Conservation (phyloP, 2,888 invertebrate genomes). For the Crepidodera aurea region DNA sequence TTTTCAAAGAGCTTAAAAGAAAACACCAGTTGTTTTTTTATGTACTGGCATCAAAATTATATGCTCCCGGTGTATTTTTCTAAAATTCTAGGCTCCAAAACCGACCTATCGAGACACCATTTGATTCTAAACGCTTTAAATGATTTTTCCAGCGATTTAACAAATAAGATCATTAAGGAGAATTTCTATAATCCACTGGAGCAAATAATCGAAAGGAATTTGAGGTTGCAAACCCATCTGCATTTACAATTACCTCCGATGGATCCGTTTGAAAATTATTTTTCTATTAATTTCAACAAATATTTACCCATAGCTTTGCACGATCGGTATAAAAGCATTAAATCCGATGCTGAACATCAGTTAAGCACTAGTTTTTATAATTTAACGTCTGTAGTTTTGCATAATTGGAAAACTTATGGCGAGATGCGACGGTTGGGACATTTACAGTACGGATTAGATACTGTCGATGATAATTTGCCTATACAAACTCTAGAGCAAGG, state of each 20-base stretch:
- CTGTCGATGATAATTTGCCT: slow-evolving; percentile 93
- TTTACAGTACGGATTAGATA: slow-evolving; percentile 80
- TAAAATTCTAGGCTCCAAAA: slow-evolving; percentile 72
- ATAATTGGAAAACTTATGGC: slow-evolving; percentile 97
- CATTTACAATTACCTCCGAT: slow-evolving; percentile 80
- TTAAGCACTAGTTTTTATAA: slow-evolving; percentile 96
- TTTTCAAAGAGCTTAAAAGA: slow-evolving; percentile 67
- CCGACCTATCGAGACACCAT: slow-evolving; percentile 71
- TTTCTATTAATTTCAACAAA: slow-evolving; percentile 54
- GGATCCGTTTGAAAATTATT: slow-evolving; percentile 57
- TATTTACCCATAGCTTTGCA: slow-evolving; percentile 54
- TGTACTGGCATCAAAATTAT: slow-evolving; percentile 81
- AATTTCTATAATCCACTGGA: slow-evolving; percentile 77
- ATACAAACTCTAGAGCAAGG: slow-evolving; percentile 98
- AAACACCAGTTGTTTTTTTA: slow-evolving; percentile 77
- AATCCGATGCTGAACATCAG: slow-evolving; percentile 80
- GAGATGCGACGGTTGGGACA: slow-evolving; percentile 94
- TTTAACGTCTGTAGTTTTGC: slow-evolving; percentile 93
- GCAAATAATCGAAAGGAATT: slow-evolving; percentile 89
- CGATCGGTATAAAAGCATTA: slow-evolving; percentile 57
- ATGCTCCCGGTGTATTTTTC: slow-evolving; percentile 79
- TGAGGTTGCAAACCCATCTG: slow-evolving; percentile 90
- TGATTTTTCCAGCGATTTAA: slow-evolving; percentile 45
- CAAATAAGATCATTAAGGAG: slow-evolving; percentile 63
- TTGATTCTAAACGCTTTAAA: slow-evolving; percentile 55